A percentile compares a stretch with the other conserved stretches of the same genome.
Conservation (phyloP, 2,888 invertebrate species). For the Acanthosepion pharaonis region DNA sequence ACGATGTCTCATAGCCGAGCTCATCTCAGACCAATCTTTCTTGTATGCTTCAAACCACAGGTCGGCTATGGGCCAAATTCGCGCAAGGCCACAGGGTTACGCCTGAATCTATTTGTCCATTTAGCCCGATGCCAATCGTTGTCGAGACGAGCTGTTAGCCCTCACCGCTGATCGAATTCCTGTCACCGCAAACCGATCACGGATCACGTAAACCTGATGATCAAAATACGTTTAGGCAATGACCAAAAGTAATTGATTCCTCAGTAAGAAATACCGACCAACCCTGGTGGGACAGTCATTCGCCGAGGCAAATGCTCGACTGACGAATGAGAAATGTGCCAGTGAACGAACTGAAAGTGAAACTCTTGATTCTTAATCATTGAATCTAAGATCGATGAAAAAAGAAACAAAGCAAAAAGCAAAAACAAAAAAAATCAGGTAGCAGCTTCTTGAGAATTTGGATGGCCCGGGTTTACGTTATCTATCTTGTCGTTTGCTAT, state of each 20-base stretch:
- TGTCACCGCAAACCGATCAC: constrained; percentile 6
- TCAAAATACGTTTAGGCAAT: background rate
- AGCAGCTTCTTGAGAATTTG: no score
- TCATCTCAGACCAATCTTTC: no score
- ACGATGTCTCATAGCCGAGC: no score
- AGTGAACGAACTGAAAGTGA: background rate
- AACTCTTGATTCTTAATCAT: background rate
- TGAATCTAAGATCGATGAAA: background rate
- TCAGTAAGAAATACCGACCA: background rate
- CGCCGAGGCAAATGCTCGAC: background rate
- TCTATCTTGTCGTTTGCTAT: no score
- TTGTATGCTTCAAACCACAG: no score
- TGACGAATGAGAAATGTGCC: background rate
- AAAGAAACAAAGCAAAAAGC: background rate
- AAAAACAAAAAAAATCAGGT: background rate
- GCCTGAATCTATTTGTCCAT: constrained; percentile 33
- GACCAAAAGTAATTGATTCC: background rate
- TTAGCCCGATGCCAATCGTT: background rate
- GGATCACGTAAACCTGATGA: background rate
- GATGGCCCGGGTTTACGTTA: no score
- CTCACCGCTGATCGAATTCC: background rate
- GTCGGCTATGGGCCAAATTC: background rate
- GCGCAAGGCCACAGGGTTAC: constrained; percentile 2
- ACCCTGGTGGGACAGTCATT: background rate
- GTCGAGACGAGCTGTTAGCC: background rate